Conservation (phyloP, 2,888 invertebrate species). For the Seira sanloemensis region DNA sequence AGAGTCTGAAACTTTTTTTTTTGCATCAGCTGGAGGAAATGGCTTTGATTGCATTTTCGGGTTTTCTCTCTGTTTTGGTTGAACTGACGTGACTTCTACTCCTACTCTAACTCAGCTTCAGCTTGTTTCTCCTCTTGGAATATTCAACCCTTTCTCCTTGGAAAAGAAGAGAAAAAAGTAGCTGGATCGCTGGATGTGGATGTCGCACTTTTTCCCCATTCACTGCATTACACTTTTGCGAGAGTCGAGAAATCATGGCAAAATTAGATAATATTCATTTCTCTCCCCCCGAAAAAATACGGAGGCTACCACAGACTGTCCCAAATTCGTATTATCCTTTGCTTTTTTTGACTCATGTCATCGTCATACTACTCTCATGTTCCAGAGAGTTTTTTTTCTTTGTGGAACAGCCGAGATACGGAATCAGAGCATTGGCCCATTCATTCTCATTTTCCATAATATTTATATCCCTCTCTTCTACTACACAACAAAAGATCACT, state of each 20-base stretch:
- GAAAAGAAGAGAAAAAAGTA: too few species aligned
- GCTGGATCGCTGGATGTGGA: too few species aligned
- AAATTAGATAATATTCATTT: background rate
- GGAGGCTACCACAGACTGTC: background rate
- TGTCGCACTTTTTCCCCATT: background rate
- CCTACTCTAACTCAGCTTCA: background rate
- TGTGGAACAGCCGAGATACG: background rate
- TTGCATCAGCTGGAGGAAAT: constrained; percentile 60
- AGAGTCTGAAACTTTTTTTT: background rate
- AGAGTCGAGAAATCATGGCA: constrained; percentile 1
- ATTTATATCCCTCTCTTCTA: background rate
- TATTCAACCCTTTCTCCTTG: too few species aligned
- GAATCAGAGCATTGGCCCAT: constrained; percentile 4
- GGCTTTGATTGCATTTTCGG: constrained; percentile 60
- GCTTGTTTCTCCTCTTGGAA: too few species aligned
- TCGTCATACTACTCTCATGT: background rate
- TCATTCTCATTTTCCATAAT: background rate
- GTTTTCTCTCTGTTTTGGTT: constrained; percentile 17
- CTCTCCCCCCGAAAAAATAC: background rate
- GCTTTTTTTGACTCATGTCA: constrained; percentile 31
- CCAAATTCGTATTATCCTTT: background rate
- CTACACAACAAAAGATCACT: background rate
- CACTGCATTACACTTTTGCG: background rate
- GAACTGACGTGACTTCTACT: constrained; percentile 8
- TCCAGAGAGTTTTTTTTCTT: constrained; percentile 21